Conservation (phyloP, 2,888 invertebrate genomes). For the Dasysyrphus albostriatus region DNA sequence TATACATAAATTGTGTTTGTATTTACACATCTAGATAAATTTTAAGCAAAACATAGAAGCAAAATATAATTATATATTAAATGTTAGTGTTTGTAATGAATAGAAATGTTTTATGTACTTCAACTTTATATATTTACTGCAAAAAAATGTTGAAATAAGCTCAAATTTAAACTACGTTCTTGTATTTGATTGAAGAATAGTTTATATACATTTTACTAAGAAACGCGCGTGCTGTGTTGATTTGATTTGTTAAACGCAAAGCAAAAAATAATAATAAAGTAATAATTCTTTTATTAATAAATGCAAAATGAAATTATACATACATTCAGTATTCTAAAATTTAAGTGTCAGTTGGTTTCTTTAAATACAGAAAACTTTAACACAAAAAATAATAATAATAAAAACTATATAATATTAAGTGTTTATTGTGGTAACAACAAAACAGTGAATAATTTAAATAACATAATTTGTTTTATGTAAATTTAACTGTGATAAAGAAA, state of each 20-base stretch:
- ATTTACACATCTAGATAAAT: conserved; percentile 51
- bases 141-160: conserved; percentile 33
- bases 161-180: conserved; percentile 27
- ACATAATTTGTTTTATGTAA: conserved; percentile 71
- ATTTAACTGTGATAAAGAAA: conserved; percentile 75
- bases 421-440: conserved; percentile 64
- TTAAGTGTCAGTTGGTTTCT: conserved; percentile 47
- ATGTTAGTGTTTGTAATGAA: conserved; percentile 43
- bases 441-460: conserved; percentile 67
- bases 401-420: conserved; percentile 38
- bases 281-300: conserved; percentile 6
- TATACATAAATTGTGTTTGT: conserved; percentile 58
- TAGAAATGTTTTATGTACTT: conserved; percentile 46
- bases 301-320: conserved; percentile 1
- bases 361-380: conserved; percentile 27
- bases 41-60: conserved; percentile 13
- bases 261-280: conserved; percentile 13
- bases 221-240: conserved; percentile 20
- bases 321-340: conserved; percentile 26
- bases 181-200: conserved; percentile 19
- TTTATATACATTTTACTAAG: conserved; percentile 25
- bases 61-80: conserved; percentile 18
- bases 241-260: conserved; percentile 24
- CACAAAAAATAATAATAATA: conserved; percentile 11
- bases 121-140: conserved; percentile 40